Conservation (phyloP, 2,797 vertebrate genomes). For the Propithecus perrieri region DNA sequence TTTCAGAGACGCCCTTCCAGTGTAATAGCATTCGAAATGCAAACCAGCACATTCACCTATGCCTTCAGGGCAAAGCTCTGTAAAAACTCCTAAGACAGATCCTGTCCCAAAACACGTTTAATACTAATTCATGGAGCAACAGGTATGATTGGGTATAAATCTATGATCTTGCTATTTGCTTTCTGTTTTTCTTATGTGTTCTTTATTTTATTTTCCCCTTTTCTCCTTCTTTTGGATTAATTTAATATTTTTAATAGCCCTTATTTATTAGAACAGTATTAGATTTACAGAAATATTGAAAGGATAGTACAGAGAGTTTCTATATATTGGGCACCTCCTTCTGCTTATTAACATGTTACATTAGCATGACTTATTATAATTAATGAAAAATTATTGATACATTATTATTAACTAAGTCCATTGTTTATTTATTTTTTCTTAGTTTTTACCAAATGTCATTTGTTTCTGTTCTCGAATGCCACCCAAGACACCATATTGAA, state of each 20-base stretch:
- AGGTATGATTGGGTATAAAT: not conserved
- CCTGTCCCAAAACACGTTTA: no score
- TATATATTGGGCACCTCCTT: not conserved
- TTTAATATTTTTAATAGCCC: not conserved
- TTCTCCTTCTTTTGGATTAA: not conserved
- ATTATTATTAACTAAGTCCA: not conserved
- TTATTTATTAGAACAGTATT: not conserved
- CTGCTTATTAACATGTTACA: not conserved
- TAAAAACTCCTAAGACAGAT: no score
- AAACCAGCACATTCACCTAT: no score
- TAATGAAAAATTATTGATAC: not conserved
- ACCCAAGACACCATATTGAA: no score
- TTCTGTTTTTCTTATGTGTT: not conserved
- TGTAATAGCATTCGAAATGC: no score
- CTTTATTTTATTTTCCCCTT: not conserved
- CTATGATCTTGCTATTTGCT: not conserved
- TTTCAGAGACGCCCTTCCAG: no score
- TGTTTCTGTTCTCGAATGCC: not conserved
- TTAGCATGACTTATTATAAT: not conserved
- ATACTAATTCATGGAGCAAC: no score
- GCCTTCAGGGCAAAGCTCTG: no score
- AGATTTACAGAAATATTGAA: not conserved
- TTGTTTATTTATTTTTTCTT: not conserved
- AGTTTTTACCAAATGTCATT: not conserved
- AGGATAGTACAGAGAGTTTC: not conserved